phyloP scores from a whole-genome alignment of 2,797 vertebrate species.

The Nyctalus aviator region DNA sequence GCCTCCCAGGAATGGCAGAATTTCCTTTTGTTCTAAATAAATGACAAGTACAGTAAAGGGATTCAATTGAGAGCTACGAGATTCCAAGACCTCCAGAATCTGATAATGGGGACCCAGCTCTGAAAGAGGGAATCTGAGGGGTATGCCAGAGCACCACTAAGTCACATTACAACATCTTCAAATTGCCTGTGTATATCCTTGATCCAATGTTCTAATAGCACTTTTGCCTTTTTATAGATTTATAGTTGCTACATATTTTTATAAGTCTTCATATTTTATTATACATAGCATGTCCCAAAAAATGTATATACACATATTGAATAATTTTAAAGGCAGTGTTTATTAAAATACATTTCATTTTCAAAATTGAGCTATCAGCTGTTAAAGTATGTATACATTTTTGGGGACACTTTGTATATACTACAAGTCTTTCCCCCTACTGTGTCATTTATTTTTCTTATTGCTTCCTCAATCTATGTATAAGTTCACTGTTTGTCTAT shows the following conservation, averaged over 20 bases:
- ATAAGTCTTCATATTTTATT: neutral
- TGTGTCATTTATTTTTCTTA: neutral
- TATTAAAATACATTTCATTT: no score
- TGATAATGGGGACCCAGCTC: neutral
- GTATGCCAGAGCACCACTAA: neutral
- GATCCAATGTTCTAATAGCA: neutral
- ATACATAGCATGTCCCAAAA: no score
- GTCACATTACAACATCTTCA: neutral
- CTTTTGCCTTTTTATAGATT: neutral
- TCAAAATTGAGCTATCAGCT: no score
- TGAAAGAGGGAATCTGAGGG: neutral
- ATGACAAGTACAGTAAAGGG: neutral
- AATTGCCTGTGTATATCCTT: neutral
- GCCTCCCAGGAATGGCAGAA: neutral
- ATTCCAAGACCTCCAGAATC: neutral
- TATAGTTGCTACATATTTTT: neutral
- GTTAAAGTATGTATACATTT: no score
- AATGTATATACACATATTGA: no score
- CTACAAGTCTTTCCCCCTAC: neutral
- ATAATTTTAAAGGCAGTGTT: no score
- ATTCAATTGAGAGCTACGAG: neutral
- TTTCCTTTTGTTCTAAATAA: constrained; percentile 14
- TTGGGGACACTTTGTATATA: no score
- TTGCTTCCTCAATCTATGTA: neutral
- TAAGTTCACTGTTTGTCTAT: neutral